Conservation (phyloP, 2,888 invertebrate species). For the Catocala nupta region DNA sequence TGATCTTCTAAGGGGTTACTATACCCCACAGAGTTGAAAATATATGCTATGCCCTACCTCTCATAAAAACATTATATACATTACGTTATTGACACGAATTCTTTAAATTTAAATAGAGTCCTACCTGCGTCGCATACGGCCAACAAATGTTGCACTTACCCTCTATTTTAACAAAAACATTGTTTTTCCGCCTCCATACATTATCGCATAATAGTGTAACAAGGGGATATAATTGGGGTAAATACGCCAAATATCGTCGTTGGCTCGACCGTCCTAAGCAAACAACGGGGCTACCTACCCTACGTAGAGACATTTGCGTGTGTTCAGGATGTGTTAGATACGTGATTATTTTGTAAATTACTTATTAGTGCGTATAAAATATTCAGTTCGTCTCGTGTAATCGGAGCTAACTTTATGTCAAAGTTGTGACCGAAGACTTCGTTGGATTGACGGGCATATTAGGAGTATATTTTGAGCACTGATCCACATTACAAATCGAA, state of each 20-base stretch:
- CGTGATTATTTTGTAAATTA: conserved; percentile 1
- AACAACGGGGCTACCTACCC: conserved; percentile 52
- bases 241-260: conserved; percentile 65
- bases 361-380: neutral
- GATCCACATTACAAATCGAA: too few relatives aligned
- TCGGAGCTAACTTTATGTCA: too few relatives aligned
- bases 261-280: conserved; percentile 63
- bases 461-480: too few relatives aligned
- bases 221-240: conserved; percentile 69
- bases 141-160: conserved; percentile 56
- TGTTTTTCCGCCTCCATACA: conserved; percentile 48
- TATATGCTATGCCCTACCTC: too few relatives aligned
- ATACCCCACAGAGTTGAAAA: too few relatives aligned
- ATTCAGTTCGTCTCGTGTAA: neutral
- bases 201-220: conserved; percentile 59
- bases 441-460: too few relatives aligned
- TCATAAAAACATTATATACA: neutral
- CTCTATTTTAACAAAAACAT: conserved; percentile 53
- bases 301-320: conserved; percentile 8
- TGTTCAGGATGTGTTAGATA: conserved; percentile 6
- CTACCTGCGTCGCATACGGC: conserved; percentile 44
- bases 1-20: too few relatives aligned
- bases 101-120: conserved; percentile 12
- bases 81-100: conserved; percentile 26
- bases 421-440: too few relatives aligned